phyloP scores from a whole-genome alignment of 2,113 vertebrate species.

The Corvus cornix region DNA sequence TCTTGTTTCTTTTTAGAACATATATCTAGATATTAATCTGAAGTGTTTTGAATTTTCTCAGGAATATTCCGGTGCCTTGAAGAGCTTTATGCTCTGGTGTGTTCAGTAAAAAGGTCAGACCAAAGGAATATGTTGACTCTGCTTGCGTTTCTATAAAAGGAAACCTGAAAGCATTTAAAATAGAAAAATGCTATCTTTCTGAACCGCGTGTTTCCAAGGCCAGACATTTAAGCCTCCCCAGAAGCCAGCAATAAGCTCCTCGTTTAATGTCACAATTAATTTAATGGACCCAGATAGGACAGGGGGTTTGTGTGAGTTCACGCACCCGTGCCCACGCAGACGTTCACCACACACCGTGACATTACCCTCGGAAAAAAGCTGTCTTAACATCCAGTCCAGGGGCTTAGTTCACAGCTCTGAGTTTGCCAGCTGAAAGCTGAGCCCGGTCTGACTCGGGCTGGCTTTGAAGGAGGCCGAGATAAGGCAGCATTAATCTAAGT shows the following conservation, averaged over 20 bases:
- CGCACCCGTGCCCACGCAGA: neutral
- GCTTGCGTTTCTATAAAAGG: neutral
- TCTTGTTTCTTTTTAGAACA: neutral
- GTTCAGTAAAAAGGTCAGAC: neutral
- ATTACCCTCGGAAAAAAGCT: neutral
- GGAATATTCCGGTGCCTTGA: neutral
- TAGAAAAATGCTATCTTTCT: neutral
- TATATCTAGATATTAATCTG: neutral
- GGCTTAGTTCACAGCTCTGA: conserved; percentile 22
- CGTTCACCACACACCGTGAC: neutral
- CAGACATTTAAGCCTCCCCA: conserved; percentile 1
- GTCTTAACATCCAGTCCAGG: conserved; percentile 26
- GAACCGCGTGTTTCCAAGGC: neutral
- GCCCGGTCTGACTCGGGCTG: neutral
- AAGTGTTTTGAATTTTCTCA: neutral
- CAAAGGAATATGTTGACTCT: neutral
- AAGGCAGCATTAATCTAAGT: conserved; percentile 55
- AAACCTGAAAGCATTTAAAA: neutral
- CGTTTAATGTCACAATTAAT: conserved; percentile 54
- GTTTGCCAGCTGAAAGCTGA: conserved; percentile 63
- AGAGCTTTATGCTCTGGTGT: neutral
- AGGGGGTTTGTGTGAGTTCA: neutral
- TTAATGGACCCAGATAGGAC: conserved; percentile 24
- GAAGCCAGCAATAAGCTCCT: conserved; percentile 41
- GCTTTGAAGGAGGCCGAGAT: conserved; percentile 55